A percentile compares a stretch with the other conserved stretches of the same genome.
These are phyloP conservation scores for Psilopogon haemacephalus DNA, from an alignment of 2,113 vertebrate species.

Conservation along the genomic window DNA sequence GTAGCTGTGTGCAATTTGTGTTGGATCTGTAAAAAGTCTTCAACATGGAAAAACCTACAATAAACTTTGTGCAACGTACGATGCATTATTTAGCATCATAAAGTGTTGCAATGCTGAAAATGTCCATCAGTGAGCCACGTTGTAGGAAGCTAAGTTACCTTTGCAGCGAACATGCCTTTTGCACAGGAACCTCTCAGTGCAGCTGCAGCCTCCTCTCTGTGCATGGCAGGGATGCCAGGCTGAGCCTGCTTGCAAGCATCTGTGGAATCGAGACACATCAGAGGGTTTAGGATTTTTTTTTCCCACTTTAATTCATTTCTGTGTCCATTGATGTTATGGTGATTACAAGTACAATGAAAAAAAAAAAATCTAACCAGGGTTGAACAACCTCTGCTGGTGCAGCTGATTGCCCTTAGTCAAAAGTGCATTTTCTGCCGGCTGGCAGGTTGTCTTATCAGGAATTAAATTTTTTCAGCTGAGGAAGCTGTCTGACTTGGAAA, in stretches of 20 bases:
- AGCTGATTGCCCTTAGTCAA: background rate
- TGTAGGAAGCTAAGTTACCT: background rate
- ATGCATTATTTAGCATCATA: constrained; percentile 43
- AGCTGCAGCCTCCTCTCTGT: background rate
- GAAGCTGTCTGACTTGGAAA: constrained; percentile 5
- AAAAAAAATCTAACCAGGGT: background rate
- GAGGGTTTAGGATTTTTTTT: background rate
- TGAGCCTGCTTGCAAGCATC: background rate
- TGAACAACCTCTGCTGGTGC: background rate
- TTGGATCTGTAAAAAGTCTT: constrained; percentile 17
- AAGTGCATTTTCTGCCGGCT: constrained; percentile 44
- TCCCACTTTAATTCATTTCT: background rate
- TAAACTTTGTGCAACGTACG: constrained; percentile 33
- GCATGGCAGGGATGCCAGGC: background rate
- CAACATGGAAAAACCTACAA: constrained; percentile 29
- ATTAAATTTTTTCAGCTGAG: constrained; percentile 54
- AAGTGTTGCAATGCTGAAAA: constrained; percentile 24
- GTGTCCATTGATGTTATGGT: background rate
- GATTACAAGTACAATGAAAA: background rate
- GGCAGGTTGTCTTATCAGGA: constrained; percentile 54
- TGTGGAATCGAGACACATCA: background rate
- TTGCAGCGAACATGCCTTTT: background rate
- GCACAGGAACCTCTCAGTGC: accelerated
- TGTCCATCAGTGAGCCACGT: background rate
- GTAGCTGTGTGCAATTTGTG: constrained; percentile 29